A percentile compares a stretch with the other conserved stretches of the same genome.
These are phyloP conservation scores for Cosmorhoe ocellata DNA, from an alignment of 2,888 invertebrate genomes.

Conservation along the genomic window DNA sequence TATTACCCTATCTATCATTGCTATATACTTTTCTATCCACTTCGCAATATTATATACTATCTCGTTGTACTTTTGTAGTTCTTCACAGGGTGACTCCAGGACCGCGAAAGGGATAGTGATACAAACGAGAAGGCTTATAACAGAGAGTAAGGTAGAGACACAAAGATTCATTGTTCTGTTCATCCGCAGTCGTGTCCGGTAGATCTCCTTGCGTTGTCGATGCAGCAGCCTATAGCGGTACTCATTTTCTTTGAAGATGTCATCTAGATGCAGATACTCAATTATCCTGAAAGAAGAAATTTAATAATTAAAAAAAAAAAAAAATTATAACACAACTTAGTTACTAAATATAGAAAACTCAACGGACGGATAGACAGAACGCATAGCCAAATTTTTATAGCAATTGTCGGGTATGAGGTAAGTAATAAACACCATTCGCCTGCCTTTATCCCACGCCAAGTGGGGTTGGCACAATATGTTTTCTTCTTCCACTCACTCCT, in stretches of 20 bases:
- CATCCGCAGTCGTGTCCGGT: constrained; percentile 38
- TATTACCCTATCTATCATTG: constrained; percentile 47
- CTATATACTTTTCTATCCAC: constrained; percentile 39
- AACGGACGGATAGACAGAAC: too few relatives aligned
- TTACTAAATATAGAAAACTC: too few relatives aligned
- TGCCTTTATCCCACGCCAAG: too few relatives aligned
- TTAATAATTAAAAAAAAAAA: not conserved
- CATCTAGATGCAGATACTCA: constrained; percentile 40
- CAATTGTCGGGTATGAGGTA: too few relatives aligned
- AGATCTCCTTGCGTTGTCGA: constrained; percentile 38
- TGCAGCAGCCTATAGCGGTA: constrained; percentile 32
- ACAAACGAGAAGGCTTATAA: constrained; percentile 45
- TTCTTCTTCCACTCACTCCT: too few relatives aligned
- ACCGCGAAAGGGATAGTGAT: constrained; percentile 50
- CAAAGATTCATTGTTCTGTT: constrained; percentile 43
- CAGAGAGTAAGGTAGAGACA: constrained; percentile 49
- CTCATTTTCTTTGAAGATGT: constrained; percentile 39
- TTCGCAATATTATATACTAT: constrained; percentile 34
- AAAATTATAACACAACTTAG: too few relatives aligned
- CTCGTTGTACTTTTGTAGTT: constrained; percentile 36
- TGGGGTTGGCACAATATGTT: too few relatives aligned
- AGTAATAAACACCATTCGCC: too few relatives aligned
- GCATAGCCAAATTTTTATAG: too few relatives aligned
- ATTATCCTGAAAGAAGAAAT: constrained; percentile 41
- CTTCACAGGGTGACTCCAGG: constrained; percentile 47